These are phyloP conservation scores for Amazona vittata DNA, from an alignment of 2,113 vertebrate species.

Conservation along the genomic window DNA sequence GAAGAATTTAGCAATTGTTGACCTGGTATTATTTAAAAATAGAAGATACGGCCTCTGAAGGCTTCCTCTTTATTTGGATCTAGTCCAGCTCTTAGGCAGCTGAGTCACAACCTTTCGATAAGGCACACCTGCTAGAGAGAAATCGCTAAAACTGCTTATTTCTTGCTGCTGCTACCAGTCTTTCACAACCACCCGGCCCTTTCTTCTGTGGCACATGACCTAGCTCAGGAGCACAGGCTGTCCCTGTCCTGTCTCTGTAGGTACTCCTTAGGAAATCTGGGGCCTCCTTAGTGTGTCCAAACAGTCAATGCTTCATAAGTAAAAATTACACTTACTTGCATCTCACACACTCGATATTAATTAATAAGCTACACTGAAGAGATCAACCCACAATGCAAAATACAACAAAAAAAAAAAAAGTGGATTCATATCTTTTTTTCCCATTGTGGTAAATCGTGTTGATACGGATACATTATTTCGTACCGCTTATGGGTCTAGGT, in stretches of 20 bases:
- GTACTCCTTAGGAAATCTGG: background rate
- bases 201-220: accelerated
- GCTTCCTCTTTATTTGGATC: background rate
- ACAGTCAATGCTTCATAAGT: background rate
- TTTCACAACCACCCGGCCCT: accelerated
- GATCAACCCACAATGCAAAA: background rate
- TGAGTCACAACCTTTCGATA: background rate
- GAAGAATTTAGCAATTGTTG: background rate
- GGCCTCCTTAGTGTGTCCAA: background rate
- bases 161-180: background rate
- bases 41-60: background rate
- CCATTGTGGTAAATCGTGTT: background rate
- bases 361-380: background rate
- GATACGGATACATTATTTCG: background rate
- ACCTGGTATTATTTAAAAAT: background rate
- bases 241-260: background rate
- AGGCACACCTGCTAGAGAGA: background rate
- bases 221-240: background rate
- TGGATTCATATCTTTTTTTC: background rate
- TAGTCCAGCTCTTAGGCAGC: background rate
- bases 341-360: background rate
- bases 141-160: background rate
- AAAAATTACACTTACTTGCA: background rate
- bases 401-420: background rate
- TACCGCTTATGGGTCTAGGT: accelerated